Conservation (phyloP, 2,888 invertebrate species). For the Chaetogeoica ovagalla region DNA sequence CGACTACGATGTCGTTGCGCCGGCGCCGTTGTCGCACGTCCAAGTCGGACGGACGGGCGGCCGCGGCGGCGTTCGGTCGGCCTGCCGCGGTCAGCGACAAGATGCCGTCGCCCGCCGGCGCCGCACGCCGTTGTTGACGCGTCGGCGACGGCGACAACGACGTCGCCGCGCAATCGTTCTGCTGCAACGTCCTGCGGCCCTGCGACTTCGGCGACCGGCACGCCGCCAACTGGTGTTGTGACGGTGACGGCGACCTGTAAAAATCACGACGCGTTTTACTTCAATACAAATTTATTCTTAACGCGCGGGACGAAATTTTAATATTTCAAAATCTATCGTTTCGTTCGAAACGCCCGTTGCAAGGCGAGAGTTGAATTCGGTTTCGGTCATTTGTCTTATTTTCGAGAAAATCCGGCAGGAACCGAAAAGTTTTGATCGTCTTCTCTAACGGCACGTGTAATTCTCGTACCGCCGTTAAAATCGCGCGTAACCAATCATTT, state of each 20-base stretch:
- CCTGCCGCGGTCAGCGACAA: constrained; percentile 60
- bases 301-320: too few species aligned
- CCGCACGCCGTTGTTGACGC: constrained; percentile 54
- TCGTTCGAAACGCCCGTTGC: too few species aligned
- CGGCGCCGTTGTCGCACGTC: constrained; percentile 57
- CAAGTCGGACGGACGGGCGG: constrained; percentile 53
- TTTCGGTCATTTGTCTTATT: too few species aligned
- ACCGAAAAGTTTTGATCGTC: too few species aligned
- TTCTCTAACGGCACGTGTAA: too few species aligned
- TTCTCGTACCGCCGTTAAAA: too few species aligned
- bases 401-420: too few species aligned
- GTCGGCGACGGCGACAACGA: constrained; percentile 54
- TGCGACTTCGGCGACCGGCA: constrained; percentile 64
- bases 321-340: too few species aligned
- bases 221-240: constrained; percentile 53
- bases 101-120: constrained; percentile 57
- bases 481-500: too few species aligned
- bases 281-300: too few species aligned
- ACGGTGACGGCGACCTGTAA: constrained; percentile 46
- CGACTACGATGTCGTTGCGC: constrained; percentile 58
- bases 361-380: too few species aligned
- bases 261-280: not conserved
- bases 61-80: constrained; percentile 55
- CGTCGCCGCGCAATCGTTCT: constrained; percentile 58
- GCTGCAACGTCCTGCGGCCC: constrained; percentile 64